Base-by-base conservation (phyloP, 2,888 invertebrate species). In the Prosopocoilus inquinatus region DNA sequence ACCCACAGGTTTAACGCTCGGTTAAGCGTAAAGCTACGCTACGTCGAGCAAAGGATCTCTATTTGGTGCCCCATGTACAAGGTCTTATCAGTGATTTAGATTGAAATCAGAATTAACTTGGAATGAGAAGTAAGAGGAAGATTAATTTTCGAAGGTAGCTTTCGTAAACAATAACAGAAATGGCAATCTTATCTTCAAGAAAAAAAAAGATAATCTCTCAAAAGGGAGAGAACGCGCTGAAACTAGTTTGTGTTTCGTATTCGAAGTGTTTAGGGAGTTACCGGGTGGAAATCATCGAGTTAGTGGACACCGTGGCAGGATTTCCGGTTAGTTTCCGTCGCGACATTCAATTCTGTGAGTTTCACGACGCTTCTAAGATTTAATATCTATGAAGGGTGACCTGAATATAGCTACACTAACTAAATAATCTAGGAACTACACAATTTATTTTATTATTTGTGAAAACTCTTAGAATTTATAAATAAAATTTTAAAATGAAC, bases 291-390 rank as follows among this genome's bases (percentile, higher is more conserved):
- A 74, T 75, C 73, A 78, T 78, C 76, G 75, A 77, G 75, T 75
- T 71, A 73, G 70, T 70, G 69, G 72, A 70, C 76, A 76, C 76
- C 76, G 57, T 77, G 75, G 77, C 74, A 74, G 76, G 77, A 78
- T 78, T 78, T 78, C 77, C 73, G 78, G 75, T 75, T 78, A 75
- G 78, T 78, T 78, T 78, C 76, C 64, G 73, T 71, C 75, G 78
- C 77, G 76, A 77, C 76, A 76, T 75, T 75, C 71, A 74, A 67
- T 73, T 73, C 75, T 75, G 75, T 69, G 74, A 69, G 46, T 46
- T 46, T 46, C 39, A 32, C 38, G 13, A n/a, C 32, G 39, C 47
- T 13, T 38, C 41, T 47, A 16, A 13, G 47, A 53, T 53, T 47
- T 38, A 47, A 53, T 53, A 47, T 34, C 28, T n/a, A 2, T 2